Percentiles rank a stretch among this genome's conserved stretches.
phyloP scores from a whole-genome alignment of 1,140 invertebrate genomes.

The Tetramorium simillimum region DNA sequence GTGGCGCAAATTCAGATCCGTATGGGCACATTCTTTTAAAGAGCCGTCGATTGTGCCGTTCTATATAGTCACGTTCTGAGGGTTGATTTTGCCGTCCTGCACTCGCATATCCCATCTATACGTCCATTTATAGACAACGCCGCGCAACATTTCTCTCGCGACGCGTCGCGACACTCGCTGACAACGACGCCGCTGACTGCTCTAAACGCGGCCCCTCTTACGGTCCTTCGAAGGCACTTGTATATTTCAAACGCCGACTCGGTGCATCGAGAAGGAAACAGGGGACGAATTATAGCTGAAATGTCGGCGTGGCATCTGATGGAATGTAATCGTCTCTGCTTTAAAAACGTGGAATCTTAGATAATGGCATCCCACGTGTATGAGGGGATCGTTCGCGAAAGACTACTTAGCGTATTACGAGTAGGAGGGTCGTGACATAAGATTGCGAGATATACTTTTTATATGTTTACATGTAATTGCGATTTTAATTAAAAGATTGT shows the following conservation, averaged over 20 bases:
- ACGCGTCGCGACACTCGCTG: constrained; percentile 64
- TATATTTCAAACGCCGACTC: constrained; percentile 63
- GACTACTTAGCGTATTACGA: constrained; percentile 58
- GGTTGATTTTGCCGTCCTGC: constrained; percentile 75
- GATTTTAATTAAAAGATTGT: neutral
- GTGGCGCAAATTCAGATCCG: constrained; percentile 78
- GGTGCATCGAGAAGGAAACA: constrained; percentile 68
- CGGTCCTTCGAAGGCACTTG: constrained; percentile 65
- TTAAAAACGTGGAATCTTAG: constrained; percentile 64
- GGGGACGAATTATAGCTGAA: constrained; percentile 64
- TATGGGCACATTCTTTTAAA: constrained; percentile 82
- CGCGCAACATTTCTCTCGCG: constrained; percentile 39
- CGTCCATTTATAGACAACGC: constrained; percentile 64
- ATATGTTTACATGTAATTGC: neutral
- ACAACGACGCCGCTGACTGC: constrained; percentile 73
- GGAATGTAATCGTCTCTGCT: constrained; percentile 63
- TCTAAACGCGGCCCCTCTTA: constrained; percentile 32
- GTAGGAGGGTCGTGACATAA: neutral
- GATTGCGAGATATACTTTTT: neutral
- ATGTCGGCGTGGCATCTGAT: constrained; percentile 46
- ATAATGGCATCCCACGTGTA: constrained; percentile 25
- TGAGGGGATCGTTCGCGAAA: constrained; percentile 49
- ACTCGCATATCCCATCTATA: constrained; percentile 69
- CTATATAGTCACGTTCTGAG: constrained; percentile 74
- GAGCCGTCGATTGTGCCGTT: constrained; percentile 84